Conservation (phyloP, 2,113 vertebrate species). For the Xenopus borealis region DNA sequence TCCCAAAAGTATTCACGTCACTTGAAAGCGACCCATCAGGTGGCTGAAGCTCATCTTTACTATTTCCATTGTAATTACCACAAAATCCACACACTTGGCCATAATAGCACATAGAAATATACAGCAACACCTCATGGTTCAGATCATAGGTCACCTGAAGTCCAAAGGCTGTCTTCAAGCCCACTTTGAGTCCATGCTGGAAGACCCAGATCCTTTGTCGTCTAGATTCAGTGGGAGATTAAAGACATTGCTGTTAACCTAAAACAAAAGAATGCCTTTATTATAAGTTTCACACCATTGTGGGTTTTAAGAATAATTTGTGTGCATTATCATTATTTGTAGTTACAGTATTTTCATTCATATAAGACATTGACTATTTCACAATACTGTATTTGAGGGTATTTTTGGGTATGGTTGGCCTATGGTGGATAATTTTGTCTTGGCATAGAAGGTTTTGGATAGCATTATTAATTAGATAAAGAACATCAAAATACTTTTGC, state of each 20-base stretch:
- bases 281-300: background rate
- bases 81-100: slow-evolving; percentile 56
- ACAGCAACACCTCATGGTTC: slow-evolving; percentile 44
- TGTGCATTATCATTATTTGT: background rate
- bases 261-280: slow-evolving; percentile 38
- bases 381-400: too few species aligned
- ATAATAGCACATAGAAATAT: slow-evolving; percentile 50
- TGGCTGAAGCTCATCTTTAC: slow-evolving; percentile 57
- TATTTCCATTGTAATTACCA: slow-evolving; percentile 51
- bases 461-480: too few species aligned
- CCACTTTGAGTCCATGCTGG: slow-evolving; percentile 35
- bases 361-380: too few species aligned
- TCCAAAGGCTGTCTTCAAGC: slow-evolving; percentile 53
- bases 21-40: slow-evolving; percentile 42
- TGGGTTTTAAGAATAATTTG: background rate
- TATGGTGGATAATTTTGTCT: too few species aligned
- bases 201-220: slow-evolving; percentile 51
- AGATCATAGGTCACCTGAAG: slow-evolving; percentile 53
- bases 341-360: too few species aligned
- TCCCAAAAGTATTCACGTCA: slow-evolving; percentile 51
- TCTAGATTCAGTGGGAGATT: slow-evolving; percentile 48
- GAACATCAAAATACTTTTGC: too few species aligned
- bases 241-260: slow-evolving; percentile 23
- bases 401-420: too few species aligned
- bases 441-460: too few species aligned